Percentiles rank a stretch among this genome's conserved stretches.
Conservation (phyloP, 2,888 invertebrate genomes). For the Ditula angustiorana region DNA sequence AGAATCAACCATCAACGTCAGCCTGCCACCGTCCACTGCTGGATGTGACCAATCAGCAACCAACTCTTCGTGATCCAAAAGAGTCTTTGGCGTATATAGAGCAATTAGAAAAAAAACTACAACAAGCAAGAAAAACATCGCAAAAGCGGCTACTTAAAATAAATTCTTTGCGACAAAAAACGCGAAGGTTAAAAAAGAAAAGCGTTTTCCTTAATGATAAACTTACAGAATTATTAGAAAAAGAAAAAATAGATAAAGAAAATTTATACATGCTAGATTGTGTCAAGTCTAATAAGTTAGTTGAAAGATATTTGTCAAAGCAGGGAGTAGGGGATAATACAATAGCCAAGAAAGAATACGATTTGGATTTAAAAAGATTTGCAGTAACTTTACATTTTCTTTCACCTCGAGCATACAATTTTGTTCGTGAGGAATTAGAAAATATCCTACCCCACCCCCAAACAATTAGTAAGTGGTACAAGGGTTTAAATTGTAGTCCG, state of each 20-base stretch:
- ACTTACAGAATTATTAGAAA: constrained; percentile 1
- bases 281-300: background rate
- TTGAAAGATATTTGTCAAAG: background rate
- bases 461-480: background rate
- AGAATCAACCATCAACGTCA: too few species aligned
- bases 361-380: background rate
- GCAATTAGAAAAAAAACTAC: too few species aligned
- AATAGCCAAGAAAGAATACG: background rate
- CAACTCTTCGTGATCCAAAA: too few species aligned
- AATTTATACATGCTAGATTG: background rate
- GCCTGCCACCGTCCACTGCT: too few species aligned
- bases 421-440: background rate
- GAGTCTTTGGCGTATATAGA: too few species aligned
- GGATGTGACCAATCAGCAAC: too few species aligned
- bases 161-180: too few species aligned
- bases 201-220: too few species aligned
- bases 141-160: too few species aligned
- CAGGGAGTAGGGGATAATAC: background rate
- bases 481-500: background rate
- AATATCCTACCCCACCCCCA: background rate
- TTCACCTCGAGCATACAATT: background rate
- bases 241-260: background rate
- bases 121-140: too few species aligned
- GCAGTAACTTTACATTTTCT: background rate
- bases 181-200: too few species aligned